Evolutionary conservation across 2,113 vertebrate genomes (phyloP), one percentile per base, ranked within the genome.

Genomic region (Nannospalax galili): DNA sequence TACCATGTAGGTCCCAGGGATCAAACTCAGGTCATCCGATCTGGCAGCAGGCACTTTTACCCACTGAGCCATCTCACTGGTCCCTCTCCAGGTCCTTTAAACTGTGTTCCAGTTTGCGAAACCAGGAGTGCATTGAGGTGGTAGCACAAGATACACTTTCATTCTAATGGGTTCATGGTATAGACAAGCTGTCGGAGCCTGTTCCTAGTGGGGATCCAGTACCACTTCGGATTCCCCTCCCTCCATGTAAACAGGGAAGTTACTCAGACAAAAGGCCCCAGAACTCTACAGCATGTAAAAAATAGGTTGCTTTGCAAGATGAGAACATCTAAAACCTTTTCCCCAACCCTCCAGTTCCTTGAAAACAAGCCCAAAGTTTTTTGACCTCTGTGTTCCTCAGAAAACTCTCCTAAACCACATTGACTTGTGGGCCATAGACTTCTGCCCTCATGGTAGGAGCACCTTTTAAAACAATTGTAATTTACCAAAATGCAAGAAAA

Each of bases 31-130:
- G 58, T 40, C n/a, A 28, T 40, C 26, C 15, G 56, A 58, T 58
- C 56, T 15, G 7, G 6, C 12, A 24, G 6, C 20, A 60, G 78
- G 40, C 78, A 37, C 56, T 56, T 40, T 62, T 81, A 60, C 12
- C n/a, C 28, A n/a, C n/a, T 7, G 14, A 62, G n/a, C 35, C 24
- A 1, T 28, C 26, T n/a, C 56, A 8, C 14, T 17, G 12, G 78
- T 58, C 22, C 48, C 69, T 84, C 22, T 32, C 58, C 35, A 72
- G 62, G 58, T 87, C 62, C 10, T 85, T 94, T 60, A 93, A 88
- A 88, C 60, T 56, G 45, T 19, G 35, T 42, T 91, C 73, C 79
- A 40, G 24, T 94, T 92, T 88, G 65, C 79, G 91, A 91, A 91
- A 67, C 73, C 5, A 75, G 72, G 26, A 84, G 60, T 26, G 58